Percentiles rank a stretch among this genome's conserved stretches.
Evolutionary conservation across 2,888 invertebrate genomes (phyloP).

Genomic region (Thereva unica): DNA sequence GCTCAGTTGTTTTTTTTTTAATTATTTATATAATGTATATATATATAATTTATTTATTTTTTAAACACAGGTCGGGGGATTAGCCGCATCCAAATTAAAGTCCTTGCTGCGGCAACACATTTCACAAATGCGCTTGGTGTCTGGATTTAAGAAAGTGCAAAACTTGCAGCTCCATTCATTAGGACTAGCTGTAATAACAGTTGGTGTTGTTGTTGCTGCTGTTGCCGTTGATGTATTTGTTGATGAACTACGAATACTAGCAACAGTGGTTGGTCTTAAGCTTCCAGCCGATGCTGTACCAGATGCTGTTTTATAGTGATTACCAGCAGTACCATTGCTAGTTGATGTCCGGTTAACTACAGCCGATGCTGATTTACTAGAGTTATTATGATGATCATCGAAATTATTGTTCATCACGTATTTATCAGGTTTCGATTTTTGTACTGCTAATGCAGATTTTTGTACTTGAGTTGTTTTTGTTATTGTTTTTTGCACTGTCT

Average conservation of each 20-base stretch:
- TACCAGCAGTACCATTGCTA: neutral
- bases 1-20: neutral
- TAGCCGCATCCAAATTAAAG: constrained; percentile 55
- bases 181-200: constrained; percentile 43
- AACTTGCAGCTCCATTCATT: constrained; percentile 67
- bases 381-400: constrained; percentile 2
- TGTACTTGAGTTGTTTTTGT: constrained; percentile 38
- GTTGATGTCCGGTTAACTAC: neutral
- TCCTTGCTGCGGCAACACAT: constrained; percentile 67
- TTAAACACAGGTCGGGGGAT: constrained; percentile 56
- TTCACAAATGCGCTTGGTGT: constrained; percentile 65
- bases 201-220: neutral
- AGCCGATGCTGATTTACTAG: neutral
- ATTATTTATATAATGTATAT: neutral
- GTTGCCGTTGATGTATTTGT: constrained; percentile 39
- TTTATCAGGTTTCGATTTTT: constrained; percentile 14
- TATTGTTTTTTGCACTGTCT: constrained; percentile 29
- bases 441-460: constrained; percentile 21
- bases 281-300: neutral
- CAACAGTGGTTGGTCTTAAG: constrained; percentile 26
- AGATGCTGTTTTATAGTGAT: neutral
- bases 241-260: constrained; percentile 35
- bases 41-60: constrained; percentile 1
- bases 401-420: constrained; percentile 13
- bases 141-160: constrained; percentile 70